Evolutionary conservation across 2,888 invertebrate genomes (phyloP), one percentile per base, ranked within the genome.

Genomic region (Phyllotreta cruciferae): DNA sequence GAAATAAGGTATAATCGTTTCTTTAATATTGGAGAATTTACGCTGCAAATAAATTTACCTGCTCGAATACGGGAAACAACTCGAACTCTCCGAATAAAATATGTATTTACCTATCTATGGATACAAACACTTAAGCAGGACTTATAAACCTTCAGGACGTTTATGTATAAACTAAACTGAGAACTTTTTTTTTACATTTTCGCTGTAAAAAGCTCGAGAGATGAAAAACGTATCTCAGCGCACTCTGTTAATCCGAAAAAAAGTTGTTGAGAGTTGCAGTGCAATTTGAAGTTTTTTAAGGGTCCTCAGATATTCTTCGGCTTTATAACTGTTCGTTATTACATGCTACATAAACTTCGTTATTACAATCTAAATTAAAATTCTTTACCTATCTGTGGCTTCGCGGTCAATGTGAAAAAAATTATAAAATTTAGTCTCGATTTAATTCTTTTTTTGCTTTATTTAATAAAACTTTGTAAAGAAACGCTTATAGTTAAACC

Each of bases 341-440:
- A 49, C 49, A 35, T 49, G 36, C 35, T 49, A 35, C 36, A 49
- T 49, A 49, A 49, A 49, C n/a, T 49, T 49, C n/a, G 49, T 49
- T 49, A 49, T 49, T 49, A 49, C 49, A 35, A 3, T 49, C 49
- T 49, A 49, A 49, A 49, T 49, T 49, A 49, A 49, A 49, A 49
- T 49, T 49, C 49, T 49, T 49, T 35, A n/a, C 11, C 14, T 44
- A 10, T 47, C 13, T 34, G 4, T 41, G 44, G 44, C n/a, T 44
- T 44, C 1, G 44, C 14, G 44, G 44, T 44, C 44, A 44, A 44
- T 44, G 14, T 3, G 10, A 8, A 44, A 44, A 11, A 13, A 10
- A 7, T 13, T 10, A 44, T 10, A 11, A 44, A 44, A 44, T 13
- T 41, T 6, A 44, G 14, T 44, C 10, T 41, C 10, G 41, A n/a